Evolutionary conservation across 2,888 invertebrate genomes (phyloP).

Genomic region (Seira ritae): DNA sequence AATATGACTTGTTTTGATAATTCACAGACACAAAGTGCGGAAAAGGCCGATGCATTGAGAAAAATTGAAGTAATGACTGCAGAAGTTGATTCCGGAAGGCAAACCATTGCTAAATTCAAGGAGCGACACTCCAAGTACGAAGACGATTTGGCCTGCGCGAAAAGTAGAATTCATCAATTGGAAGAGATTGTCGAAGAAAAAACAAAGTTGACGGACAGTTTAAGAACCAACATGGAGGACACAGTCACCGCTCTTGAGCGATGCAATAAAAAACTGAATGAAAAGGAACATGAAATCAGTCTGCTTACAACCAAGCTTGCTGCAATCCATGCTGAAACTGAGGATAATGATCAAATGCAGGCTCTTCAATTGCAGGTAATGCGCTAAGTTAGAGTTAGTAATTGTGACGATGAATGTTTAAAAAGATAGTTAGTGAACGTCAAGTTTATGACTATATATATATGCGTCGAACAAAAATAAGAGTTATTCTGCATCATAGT

Average conservation of each 20-base stretch:
- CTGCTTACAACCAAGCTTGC: conserved; percentile 47
- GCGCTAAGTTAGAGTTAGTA: too few species aligned
- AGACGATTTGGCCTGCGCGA: conserved; percentile 11
- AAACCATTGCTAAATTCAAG: conserved; percentile 29
- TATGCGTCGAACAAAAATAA: too few species aligned
- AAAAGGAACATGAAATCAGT: conserved; percentile 36
- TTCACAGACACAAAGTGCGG: too few species aligned
- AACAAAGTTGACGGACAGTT: conserved; percentile 29
- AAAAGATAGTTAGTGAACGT: too few species aligned
- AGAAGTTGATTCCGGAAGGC: conserved; percentile 34
- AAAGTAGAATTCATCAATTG: neutral
- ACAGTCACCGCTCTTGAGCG: conserved; percentile 34
- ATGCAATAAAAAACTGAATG: conserved; percentile 38
- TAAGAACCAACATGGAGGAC: conserved; percentile 48
- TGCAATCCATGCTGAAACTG: conserved; percentile 53
- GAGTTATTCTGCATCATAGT: too few species aligned
- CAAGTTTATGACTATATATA: too few species aligned
- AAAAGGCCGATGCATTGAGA: neutral
- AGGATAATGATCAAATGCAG: conserved; percentile 10
- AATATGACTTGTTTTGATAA: too few species aligned
- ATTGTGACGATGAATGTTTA: too few species aligned
- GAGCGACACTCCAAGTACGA: conserved; percentile 21
- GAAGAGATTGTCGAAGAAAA: conserved; percentile 36
- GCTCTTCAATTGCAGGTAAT: conserved; percentile 44
- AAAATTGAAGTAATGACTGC: conserved; percentile 29